phyloP scores from a whole-genome alignment of 2,113 vertebrate species.

The Nothoprocta perdicaria region DNA sequence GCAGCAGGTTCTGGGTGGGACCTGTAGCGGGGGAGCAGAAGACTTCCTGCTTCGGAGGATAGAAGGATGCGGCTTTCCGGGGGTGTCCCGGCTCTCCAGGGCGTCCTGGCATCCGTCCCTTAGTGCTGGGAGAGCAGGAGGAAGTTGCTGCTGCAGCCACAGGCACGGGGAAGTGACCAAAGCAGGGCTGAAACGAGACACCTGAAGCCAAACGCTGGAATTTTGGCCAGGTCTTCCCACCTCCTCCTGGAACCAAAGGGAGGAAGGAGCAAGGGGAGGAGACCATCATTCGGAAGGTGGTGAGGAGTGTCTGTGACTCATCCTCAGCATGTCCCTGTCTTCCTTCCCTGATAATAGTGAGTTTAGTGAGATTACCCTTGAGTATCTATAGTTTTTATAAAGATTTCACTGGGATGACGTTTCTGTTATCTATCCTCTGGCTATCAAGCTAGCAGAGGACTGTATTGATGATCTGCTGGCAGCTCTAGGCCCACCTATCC shows the following conservation, averaged over 20 bases:
- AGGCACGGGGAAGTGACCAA: not conserved
- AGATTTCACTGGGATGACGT: not conserved
- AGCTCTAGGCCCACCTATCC: not conserved
- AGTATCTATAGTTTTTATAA: not conserved
- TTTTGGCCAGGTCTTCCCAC: not conserved
- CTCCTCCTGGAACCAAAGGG: not conserved
- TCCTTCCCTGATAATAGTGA: conserved; percentile 3
- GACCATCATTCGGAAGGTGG: not conserved
- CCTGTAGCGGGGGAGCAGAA: not conserved
- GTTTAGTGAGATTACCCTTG: not conserved
- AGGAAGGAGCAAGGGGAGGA: not conserved
- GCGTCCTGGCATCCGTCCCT: not conserved
- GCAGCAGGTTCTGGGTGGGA: not conserved
- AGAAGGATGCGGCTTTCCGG: not conserved
- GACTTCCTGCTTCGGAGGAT: not conserved
- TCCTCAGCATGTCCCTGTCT: not conserved
- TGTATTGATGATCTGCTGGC: not conserved
- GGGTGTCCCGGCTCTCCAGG: not conserved
- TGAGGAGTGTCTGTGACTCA: conserved; percentile 38
- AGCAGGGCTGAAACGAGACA: not conserved
- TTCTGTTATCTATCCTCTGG: not conserved
- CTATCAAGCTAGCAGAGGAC: not conserved
- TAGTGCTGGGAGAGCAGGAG: not conserved
- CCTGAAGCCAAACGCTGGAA: not conserved
- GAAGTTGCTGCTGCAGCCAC: not conserved